Percentiles rank a stretch among this genome's conserved stretches.
These are phyloP conservation scores for Canis aureus DNA, from an alignment of 2,113 vertebrate species.

Conservation along the genomic window DNA sequence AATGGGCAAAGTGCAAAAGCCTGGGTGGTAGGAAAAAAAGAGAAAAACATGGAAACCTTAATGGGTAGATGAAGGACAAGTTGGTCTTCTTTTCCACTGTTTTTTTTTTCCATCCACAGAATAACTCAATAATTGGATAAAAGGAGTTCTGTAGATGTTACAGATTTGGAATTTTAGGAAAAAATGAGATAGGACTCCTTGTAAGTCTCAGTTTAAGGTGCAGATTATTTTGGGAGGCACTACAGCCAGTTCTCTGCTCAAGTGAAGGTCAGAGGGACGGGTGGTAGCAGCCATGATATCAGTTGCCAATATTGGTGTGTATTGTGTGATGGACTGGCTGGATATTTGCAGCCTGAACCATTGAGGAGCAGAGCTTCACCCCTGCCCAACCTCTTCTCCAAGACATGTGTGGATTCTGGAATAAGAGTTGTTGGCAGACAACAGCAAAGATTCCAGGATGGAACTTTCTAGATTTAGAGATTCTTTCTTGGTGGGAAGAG, in stretches of 20 bases:
- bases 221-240: conserved; percentile 40
- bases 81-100: conserved; percentile 28
- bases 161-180: conserved; percentile 63
- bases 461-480: conserved; percentile 63
- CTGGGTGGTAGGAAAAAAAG: not conserved
- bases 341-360: not conserved
- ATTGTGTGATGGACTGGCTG: not conserved
- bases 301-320: not conserved
- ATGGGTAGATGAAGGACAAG: not conserved
- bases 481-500: conserved; percentile 63
- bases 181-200: conserved; percentile 27
- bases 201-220: conserved; percentile 44
- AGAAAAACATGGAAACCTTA: not conserved
- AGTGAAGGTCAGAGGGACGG: conserved; percentile 1
- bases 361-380: not conserved
- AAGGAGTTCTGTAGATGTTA: conserved; percentile 59
- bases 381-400: not conserved
- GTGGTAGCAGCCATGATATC: not conserved
- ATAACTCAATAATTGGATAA: conserved; percentile 65
- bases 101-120: conserved; percentile 44
- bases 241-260: not conserved
- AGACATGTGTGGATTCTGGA: conserved; percentile 20
- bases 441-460: conserved; percentile 48
- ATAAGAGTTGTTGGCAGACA: conserved; percentile 54
- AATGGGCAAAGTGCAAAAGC: not conserved